Base-by-base conservation (phyloP, 2,888 invertebrate genomes). In the Chymomyza fuscimana region DNA sequence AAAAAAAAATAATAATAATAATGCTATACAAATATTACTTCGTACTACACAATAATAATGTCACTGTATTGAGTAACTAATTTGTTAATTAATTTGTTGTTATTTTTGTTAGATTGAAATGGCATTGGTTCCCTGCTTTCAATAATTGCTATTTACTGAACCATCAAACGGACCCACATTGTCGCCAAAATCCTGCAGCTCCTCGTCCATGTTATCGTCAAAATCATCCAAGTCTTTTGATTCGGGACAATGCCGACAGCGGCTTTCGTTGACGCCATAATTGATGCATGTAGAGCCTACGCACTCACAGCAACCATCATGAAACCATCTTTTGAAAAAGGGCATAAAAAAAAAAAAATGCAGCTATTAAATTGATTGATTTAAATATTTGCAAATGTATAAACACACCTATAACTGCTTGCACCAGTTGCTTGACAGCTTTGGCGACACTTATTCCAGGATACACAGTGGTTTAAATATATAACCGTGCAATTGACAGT, bases 261-360 rank as follows among this genome's bases (percentile, higher is more conserved):
- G 94, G 93, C 96, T 96, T 89, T 97, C 96, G 87, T 96, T 96
- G 73, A 97, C 95, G 1, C 98, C 98, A 91, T 97, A 98, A 90
- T 96, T 96, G 77, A 97, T 94, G 90, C 98, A 98, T 61, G 95
- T 95, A 76, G 95, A 95, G 1, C 98, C 97, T 63, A 98, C 95
- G 90, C 98, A 98, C 91, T 98, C 96, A 91, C 98, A 98, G 90
- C 98, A 98, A 1, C 97, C 98, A 89, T 97, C 96, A 91, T 97
- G 97, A 92, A 98, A 98, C 97, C 98, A 98, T 86, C 91, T 91
- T 91, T 5, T 5, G 10, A 68, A 52, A 25, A 29, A 65, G 22
- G 2, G 4, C 25, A 12, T 71, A 22, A 25, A 52, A 61, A 56
- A 22, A 25, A 52, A 61, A 56, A 32, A 50, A 29, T 46, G 56